phyloP scores from a whole-genome alignment of 2,888 invertebrate genomes.

The Noctua janthina region DNA sequence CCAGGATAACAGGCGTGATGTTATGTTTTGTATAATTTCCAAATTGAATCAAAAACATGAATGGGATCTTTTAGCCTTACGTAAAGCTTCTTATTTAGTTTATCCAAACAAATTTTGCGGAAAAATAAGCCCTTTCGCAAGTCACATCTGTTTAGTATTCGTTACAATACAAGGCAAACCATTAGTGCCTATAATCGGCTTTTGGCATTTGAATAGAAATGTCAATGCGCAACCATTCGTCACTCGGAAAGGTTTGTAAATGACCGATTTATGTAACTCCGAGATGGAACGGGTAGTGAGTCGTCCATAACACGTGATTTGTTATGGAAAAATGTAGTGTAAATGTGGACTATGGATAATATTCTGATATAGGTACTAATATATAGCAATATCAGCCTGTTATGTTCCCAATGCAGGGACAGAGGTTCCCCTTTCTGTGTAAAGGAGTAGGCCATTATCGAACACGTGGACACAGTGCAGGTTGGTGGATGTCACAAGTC shows the following conservation, averaged over 20 bases:
- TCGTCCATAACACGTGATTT: not conserved
- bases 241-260: constrained; percentile 10
- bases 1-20: too few species aligned
- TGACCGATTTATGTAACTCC: constrained; percentile 28
- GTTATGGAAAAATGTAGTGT: not conserved
- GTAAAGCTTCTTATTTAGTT: not conserved
- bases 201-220: constrained; percentile 42
- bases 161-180: constrained; percentile 22
- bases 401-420: not conserved
- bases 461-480: too few species aligned
- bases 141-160: constrained; percentile 38
- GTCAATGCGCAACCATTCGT: constrained; percentile 24
- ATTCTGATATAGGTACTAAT: not conserved
- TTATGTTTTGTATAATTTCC: too few species aligned
- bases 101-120: not conserved
- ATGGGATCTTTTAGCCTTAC: not conserved
- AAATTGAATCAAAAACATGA: not conserved
- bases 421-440: too few species aligned
- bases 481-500: too few species aligned
- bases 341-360: not conserved
- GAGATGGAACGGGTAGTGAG: not conserved
- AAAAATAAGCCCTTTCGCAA: constrained; percentile 3
- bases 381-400: not conserved
- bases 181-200: constrained; percentile 20
- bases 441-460: too few species aligned